A percentile compares a stretch with the other conserved stretches of the same genome.
Evolutionary conservation across 2,797 vertebrate genomes (phyloP).

Genomic region (Falco biarmicus): DNA sequence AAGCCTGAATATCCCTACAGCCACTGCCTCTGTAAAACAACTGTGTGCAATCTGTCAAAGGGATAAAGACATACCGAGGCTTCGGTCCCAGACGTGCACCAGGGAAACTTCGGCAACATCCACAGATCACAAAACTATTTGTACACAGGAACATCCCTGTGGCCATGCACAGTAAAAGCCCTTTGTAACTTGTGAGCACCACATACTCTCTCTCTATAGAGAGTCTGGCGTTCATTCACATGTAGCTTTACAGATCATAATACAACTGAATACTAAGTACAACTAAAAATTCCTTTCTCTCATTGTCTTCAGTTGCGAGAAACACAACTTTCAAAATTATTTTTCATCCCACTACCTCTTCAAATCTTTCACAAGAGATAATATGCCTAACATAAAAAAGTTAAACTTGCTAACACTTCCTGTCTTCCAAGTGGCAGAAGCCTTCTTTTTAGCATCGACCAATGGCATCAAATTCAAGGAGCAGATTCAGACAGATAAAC

Average conservation of each 20-base stretch:
- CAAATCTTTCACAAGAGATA: not conserved
- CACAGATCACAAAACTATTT: not conserved
- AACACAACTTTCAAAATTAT: not conserved
- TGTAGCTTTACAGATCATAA: not conserved
- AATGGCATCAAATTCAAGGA: not conserved
- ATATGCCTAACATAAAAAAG: not conserved
- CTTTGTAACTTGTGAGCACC: not conserved
- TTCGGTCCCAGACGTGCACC: not conserved
- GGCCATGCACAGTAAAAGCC: not conserved
- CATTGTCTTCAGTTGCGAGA: not conserved
- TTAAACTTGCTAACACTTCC: not conserved
- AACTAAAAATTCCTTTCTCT: not conserved
- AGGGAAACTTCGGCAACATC: not conserved
- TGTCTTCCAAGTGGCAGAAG: not conserved
- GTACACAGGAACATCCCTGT: not conserved
- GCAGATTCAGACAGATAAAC: not conserved
- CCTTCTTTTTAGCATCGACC: not conserved
- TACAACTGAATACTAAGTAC: not conserved
- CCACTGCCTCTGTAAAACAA: not conserved
- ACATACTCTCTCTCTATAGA: not conserved
- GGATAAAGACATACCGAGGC: not conserved
- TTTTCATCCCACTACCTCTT: not conserved
- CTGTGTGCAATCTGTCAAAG: not conserved
- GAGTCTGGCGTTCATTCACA: not conserved
- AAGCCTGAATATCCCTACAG: not conserved